These are phyloP conservation scores for Agapornis roseicollis DNA, from an alignment of 2,113 vertebrate genomes.

Conservation along the genomic window DNA sequence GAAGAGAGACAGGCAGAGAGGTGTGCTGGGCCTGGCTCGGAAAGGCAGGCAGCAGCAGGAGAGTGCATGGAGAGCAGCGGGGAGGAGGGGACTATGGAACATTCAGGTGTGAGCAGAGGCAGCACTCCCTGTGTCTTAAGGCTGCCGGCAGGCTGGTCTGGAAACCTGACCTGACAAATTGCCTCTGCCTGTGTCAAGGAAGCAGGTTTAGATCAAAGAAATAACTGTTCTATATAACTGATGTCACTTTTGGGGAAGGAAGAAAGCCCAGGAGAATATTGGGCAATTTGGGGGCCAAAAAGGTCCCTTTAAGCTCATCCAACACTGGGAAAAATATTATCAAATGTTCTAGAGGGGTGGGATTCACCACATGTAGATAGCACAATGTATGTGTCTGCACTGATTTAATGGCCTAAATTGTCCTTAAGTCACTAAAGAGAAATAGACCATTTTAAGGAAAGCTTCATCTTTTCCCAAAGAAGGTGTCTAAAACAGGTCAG, in stretches of 20 bases:
- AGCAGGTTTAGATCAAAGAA: not conserved
- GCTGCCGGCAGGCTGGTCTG: not conserved
- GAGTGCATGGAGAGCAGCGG: rapidly evolving
- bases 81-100: not conserved
- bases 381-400: not conserved
- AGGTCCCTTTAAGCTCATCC: not conserved
- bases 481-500: slow-evolving; percentile 31
- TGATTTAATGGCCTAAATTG: not conserved
- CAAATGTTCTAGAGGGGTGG: not conserved
- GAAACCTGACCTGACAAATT: not conserved
- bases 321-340: not conserved
- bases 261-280: not conserved
- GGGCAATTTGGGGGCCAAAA: not conserved
- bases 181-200: not conserved
- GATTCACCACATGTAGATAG: not conserved
- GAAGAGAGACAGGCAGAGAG: not conserved
- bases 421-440: slow-evolving; percentile 9
- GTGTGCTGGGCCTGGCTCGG: not conserved
- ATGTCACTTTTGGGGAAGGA: not conserved
- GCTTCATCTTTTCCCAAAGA: slow-evolving; percentile 41
- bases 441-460: slow-evolving; percentile 26
- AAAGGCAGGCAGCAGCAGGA: not conserved
- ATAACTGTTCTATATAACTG: not conserved
- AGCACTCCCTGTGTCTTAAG: rapidly evolving
- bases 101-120: not conserved